A percentile compares a stretch with the other conserved stretches of the same genome.
phyloP scores from a whole-genome alignment of 2,797 vertebrate species.

The Lagorchestes hirsutus region DNA sequence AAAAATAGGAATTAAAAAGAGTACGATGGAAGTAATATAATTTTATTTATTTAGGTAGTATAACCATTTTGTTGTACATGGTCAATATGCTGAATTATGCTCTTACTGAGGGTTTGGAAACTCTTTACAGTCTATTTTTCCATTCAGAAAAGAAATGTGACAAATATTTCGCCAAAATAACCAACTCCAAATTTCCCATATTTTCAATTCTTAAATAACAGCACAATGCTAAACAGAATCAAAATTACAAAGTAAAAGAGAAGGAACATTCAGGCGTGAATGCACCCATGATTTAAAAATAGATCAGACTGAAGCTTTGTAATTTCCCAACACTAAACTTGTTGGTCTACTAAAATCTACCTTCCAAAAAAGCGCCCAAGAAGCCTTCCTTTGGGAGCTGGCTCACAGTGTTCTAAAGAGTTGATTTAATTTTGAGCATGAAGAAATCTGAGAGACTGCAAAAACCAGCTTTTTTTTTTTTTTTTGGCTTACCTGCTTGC shows the following conservation, averaged over 20 bases:
- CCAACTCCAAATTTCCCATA: background rate
- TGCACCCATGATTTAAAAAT: constrained; percentile 2
- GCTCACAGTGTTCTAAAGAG: background rate
- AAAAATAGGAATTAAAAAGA: background rate
- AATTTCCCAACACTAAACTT: background rate
- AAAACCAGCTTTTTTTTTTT: background rate
- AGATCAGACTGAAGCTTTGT: background rate
- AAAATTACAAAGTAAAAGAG: background rate
- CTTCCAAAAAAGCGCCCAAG: background rate
- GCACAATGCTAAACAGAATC: background rate
- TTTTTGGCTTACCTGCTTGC: constrained; percentile 93
- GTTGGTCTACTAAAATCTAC: background rate
- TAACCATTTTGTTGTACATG: background rate
- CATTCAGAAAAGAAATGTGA: background rate
- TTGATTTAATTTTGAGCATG: background rate
- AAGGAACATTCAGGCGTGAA: background rate
- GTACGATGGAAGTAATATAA: background rate
- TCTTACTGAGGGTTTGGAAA: background rate
- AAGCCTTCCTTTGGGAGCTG: background rate
- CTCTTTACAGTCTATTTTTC: background rate
- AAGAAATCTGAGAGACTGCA: background rate
- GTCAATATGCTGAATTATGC: background rate
- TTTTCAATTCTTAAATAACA: background rate
- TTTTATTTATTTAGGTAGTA: background rate
- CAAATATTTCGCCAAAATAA: background rate